Conservation (phyloP, 2,888 invertebrate species). For the Napeogenes sylphis region DNA sequence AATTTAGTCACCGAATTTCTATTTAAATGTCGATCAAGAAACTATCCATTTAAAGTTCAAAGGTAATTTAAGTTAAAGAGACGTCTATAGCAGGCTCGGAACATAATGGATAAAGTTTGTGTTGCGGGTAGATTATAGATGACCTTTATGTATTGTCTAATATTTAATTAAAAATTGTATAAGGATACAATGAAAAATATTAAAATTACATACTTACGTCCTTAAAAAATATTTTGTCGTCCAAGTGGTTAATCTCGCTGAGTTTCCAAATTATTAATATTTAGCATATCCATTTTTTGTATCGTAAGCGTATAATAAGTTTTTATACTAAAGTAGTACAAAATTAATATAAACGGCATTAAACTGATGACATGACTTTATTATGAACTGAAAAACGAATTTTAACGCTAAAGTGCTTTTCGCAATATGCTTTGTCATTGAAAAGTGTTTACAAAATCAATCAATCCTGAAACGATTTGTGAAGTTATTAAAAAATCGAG, state of each 20-base stretch:
- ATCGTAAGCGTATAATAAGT: neutral
- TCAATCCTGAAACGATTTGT: constrained; percentile 25
- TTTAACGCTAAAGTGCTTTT: constrained; percentile 15
- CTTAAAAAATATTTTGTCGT: too few species aligned
- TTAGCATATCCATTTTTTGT: neutral
- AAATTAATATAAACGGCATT: neutral
- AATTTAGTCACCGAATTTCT: constrained; percentile 25
- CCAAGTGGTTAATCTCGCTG: too few species aligned
- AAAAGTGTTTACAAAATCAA: constrained; percentile 21
- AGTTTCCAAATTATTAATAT: too few species aligned
- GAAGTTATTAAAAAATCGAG: constrained; percentile 30
- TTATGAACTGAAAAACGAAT: constrained; percentile 16
- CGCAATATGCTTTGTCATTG: constrained; percentile 14
- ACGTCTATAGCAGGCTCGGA: constrained; percentile 36
- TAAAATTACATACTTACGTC: too few species aligned
- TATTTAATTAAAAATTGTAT: neutral
- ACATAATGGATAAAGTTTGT: constrained; percentile 43
- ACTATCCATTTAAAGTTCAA: constrained; percentile 42
- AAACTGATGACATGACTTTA: constrained; percentile 7
- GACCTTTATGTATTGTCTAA: constrained; percentile 31
- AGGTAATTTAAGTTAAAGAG: constrained; percentile 52
- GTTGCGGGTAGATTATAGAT: constrained; percentile 40
- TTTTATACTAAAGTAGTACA: neutral
- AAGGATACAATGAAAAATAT: neutral
- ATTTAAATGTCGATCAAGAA: constrained; percentile 35